Evolutionary conservation across 2,797 vertebrate species (phyloP).

Genomic region (Enteromius viviparus): DNA sequence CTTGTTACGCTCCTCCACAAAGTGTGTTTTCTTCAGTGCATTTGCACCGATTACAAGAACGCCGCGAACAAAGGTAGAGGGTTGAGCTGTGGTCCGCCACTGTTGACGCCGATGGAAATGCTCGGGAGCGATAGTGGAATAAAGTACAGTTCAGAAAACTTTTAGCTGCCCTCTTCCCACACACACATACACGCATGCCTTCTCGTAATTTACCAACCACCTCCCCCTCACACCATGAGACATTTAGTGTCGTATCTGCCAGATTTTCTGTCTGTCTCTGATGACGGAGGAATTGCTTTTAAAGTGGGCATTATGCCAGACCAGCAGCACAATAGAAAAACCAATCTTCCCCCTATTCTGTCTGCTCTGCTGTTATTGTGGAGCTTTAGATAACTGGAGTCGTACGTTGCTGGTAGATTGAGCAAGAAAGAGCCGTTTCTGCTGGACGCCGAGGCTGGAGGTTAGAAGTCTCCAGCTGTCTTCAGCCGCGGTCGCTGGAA

Average conservation of each 20-base stretch:
- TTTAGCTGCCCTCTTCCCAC: constrained; percentile 54
- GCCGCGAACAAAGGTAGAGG: constrained; percentile 36
- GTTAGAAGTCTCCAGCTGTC: constrained; percentile 50
- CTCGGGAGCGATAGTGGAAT: constrained; percentile 46
- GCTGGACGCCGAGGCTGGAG: constrained; percentile 45
- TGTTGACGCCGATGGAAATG: constrained; percentile 34
- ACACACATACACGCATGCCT: constrained; percentile 22
- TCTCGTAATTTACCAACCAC: constrained; percentile 57
- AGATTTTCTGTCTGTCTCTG: constrained; percentile 83
- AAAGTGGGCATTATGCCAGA: constrained; percentile 94
- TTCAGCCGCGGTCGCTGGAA: constrained; percentile 13
- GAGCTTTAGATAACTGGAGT: constrained; percentile 91
- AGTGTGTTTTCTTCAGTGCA: constrained; percentile 52
- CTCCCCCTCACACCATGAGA: constrained; percentile 70
- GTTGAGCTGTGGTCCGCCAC: constrained; percentile 38
- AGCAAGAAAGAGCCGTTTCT: constrained; percentile 33
- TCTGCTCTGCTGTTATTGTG: constrained; percentile 92
- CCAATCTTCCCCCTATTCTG: constrained; percentile 91
- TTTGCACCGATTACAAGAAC: constrained; percentile 43
- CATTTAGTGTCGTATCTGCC: constrained; percentile 94
- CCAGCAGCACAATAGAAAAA: constrained; percentile 91
- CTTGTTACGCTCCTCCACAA: constrained; percentile 7
- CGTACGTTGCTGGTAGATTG: constrained; percentile 73
- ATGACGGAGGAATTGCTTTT: constrained; percentile 94
- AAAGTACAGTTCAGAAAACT: constrained; percentile 61